A percentile compares a stretch with the other conserved stretches of the same genome.
phyloP scores from a whole-genome alignment of 1,140 invertebrate genomes.

The Bombus waltoni region DNA sequence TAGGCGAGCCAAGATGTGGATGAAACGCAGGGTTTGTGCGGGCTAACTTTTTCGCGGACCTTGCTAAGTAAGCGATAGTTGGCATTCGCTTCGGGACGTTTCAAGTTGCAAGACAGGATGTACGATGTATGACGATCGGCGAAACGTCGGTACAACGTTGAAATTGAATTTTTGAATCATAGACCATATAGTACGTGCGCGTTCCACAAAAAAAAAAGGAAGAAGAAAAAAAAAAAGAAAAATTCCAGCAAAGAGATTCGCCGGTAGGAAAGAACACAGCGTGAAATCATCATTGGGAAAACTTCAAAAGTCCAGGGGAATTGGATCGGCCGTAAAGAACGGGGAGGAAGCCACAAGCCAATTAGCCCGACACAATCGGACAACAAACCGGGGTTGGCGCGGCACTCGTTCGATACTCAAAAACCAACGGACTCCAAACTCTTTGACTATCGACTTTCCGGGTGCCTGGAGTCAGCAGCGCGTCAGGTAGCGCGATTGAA shows the following conservation, averaged over 20 bases:
- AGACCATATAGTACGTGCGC: too few relatives aligned
- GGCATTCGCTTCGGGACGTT: too few relatives aligned
- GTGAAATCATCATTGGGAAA: background rate
- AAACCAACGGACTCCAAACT: background rate
- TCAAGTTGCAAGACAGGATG: too few relatives aligned
- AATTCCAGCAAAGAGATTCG: background rate
- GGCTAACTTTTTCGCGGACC: too few relatives aligned
- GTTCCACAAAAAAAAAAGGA: background rate
- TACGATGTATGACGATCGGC: too few relatives aligned
- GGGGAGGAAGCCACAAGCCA: background rate
- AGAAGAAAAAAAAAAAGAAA: background rate
- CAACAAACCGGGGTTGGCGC: background rate
- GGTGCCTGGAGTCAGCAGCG: background rate
- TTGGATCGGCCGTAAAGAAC: background rate
- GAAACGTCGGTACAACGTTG: too few relatives aligned
- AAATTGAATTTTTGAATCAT: background rate
- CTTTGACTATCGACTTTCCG: constrained; percentile 24
- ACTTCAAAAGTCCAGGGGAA: background rate
- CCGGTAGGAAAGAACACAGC: background rate
- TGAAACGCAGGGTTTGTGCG: too few relatives aligned
- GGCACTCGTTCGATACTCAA: background rate
- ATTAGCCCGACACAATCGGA: constrained; percentile 6
- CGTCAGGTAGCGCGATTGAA: background rate
- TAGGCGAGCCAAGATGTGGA: background rate
- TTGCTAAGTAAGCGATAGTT: too few relatives aligned